A percentile compares a stretch with the other conserved stretches of the same genome.
Conservation (phyloP, 2,888 invertebrate genomes). For the Perithous albicinctus region DNA sequence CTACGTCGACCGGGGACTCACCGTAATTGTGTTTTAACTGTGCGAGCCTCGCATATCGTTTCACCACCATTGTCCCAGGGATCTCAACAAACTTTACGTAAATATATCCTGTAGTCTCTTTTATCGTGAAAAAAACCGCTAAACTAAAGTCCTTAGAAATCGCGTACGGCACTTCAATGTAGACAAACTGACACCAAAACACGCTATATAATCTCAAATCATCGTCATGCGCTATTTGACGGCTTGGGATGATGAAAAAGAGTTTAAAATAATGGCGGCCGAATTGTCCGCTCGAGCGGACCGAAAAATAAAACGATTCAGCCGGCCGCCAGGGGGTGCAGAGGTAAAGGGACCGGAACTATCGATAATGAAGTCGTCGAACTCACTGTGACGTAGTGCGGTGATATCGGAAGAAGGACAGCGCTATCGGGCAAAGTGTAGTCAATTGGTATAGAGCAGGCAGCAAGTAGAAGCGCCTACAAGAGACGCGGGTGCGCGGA, state of each 20-base stretch:
- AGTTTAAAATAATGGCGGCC: conserved; percentile 33
- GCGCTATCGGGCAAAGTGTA: conserved; percentile 52
- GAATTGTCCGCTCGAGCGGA: conserved; percentile 61
- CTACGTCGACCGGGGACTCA: conserved; percentile 62
- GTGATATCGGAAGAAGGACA: conserved; percentile 47
- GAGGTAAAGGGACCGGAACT: conserved; percentile 36
- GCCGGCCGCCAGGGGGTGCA: conserved; percentile 25
- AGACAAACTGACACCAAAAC: neutral
- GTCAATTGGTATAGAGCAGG: conserved; percentile 19
- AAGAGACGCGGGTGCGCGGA: conserved; percentile 34
- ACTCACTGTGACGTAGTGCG: conserved; percentile 47
- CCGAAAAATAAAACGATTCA: conserved; percentile 60
- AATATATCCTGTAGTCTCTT: neutral
- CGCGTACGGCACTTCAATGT: neutral
- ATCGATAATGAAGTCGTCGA: conserved; percentile 66
- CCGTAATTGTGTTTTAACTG: conserved; percentile 82
- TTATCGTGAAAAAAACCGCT: neutral
- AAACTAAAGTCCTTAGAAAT: neutral
- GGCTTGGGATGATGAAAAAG: conserved; percentile 23
- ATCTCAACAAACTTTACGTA: neutral
- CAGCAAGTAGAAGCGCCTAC: conserved; percentile 29
- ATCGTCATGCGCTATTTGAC: conserved; percentile 54
- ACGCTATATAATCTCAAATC: neutral
- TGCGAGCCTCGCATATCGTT: conserved; percentile 58
- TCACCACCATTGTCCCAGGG: conserved; percentile 18